Conservation (phyloP, 1,140 invertebrate genomes). For the Drosophila hydei region DNA sequence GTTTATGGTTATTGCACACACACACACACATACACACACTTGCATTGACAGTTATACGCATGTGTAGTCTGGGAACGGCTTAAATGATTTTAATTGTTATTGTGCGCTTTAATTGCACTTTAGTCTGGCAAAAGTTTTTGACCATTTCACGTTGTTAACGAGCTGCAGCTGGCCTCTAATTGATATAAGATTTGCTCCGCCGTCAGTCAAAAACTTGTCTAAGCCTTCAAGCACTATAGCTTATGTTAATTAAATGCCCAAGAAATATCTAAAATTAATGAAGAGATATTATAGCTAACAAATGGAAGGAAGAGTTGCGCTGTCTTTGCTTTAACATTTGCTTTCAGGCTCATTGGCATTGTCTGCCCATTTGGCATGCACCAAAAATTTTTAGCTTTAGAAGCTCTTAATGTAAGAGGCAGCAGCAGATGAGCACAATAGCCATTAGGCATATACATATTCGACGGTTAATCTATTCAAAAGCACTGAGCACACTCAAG, state of each 20-base stretch:
- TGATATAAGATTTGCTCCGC: constrained; percentile 21
- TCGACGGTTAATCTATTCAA: constrained; percentile 43
- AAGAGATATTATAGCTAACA: too few species aligned
- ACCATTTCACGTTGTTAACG: constrained; percentile 27
- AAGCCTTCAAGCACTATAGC: neutral
- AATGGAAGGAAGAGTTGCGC: too few species aligned
- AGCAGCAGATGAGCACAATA: too few species aligned
- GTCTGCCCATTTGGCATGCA: constrained; percentile 3
- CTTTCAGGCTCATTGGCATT: too few species aligned
- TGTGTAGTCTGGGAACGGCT: constrained; percentile 31
- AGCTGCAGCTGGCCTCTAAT: constrained; percentile 23
- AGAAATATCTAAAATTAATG: too few species aligned
- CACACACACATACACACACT: constrained; percentile 10
- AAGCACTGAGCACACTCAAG: constrained; percentile 35
- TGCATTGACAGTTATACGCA: constrained; percentile 2
- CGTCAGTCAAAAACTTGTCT: neutral
- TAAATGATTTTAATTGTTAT: constrained; percentile 79
- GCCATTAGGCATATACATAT: neutral
- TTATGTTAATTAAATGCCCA: neutral
- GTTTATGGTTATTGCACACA: constrained; percentile 74
- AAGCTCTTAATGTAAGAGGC: neutral
- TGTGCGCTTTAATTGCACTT: constrained; percentile 65
- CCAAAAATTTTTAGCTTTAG: constrained; percentile 9
- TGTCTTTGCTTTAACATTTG: too few species aligned
- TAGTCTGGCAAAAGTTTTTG: constrained; percentile 37